Evolutionary conservation across 2,113 vertebrate genomes (phyloP).

Genomic region (Leuciscus idus): DNA sequence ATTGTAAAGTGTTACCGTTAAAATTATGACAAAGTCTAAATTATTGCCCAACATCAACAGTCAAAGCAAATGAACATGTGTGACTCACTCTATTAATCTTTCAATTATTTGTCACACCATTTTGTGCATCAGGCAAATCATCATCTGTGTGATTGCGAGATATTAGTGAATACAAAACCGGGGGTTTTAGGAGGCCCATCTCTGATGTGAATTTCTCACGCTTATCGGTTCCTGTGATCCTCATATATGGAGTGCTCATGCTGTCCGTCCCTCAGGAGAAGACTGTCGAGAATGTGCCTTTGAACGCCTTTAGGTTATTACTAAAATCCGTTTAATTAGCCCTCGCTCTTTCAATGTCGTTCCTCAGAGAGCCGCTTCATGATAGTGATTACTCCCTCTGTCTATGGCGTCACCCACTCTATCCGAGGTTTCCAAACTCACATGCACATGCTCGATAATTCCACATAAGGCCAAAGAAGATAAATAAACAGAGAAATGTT

Average conservation of each 20-base stretch:
- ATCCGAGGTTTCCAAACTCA: not conserved
- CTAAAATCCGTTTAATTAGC: conserved; percentile 35
- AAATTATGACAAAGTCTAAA: too few relatives aligned
- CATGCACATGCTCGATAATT: not conserved
- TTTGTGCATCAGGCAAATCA: conserved; percentile 17
- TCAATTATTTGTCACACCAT: conserved; percentile 33
- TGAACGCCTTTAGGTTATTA: conserved; percentile 35
- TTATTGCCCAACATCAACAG: not conserved
- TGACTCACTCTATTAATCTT: conserved; percentile 26
- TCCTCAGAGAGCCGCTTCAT: conserved; percentile 2
- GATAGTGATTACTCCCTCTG: conserved; percentile 1
- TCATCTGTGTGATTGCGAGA: conserved; percentile 22
- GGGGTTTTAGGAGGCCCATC: conserved; percentile 18
- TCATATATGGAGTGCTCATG: not conserved
- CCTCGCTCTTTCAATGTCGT: not conserved
- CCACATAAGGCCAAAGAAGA: not conserved
- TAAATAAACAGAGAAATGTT: not conserved
- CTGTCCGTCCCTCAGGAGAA: conserved; percentile 16
- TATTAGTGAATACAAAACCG: conserved; percentile 8
- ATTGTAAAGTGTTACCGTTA: too few relatives aligned
- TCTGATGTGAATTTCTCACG: conserved; percentile 40
- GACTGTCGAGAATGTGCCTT: not conserved
- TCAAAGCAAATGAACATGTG: not conserved
- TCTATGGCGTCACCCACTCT: conserved; percentile 9
- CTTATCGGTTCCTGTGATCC: conserved; percentile 35